phyloP scores from a whole-genome alignment of 64 coral and sea anemone species.

The Pocillopora damicornis region DNA sequence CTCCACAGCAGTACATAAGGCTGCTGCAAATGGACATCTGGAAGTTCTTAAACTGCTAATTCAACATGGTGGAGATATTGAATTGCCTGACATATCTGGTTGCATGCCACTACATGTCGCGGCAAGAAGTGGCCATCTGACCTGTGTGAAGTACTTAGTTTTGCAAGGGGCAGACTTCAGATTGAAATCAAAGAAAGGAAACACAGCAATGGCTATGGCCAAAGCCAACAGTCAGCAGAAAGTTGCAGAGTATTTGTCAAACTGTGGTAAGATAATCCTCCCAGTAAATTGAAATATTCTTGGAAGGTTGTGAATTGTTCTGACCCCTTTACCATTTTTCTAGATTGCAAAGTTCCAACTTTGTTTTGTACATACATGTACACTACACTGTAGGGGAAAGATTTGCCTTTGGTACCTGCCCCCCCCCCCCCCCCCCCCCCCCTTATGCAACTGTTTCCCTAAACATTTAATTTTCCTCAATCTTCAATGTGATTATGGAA shows the following conservation, averaged over 20 bases:
- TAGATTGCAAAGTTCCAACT: too few relatives aligned
- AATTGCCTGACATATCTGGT: slow-evolving; percentile 71
- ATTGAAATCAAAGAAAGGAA: slow-evolving; percentile 79
- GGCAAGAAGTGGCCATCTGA: slow-evolving; percentile 80
- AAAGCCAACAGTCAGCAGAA: slow-evolving; percentile 81
- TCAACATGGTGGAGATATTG: slow-evolving; percentile 73
- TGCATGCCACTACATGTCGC: slow-evolving; percentile 69
- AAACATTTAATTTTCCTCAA: too few relatives aligned
- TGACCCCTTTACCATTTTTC: too few relatives aligned
- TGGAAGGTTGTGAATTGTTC: too few relatives aligned
- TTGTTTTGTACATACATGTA: too few relatives aligned
- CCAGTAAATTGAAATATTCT: too few relatives aligned
- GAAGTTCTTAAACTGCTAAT: slow-evolving; percentile 71
- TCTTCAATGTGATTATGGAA: too few relatives aligned
- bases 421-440: too few relatives aligned
- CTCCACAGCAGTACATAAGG: slow-evolving; percentile 84
- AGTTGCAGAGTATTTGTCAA: slow-evolving; percentile 74
- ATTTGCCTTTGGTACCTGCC: too few relatives aligned
- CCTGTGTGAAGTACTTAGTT: slow-evolving; percentile 74
- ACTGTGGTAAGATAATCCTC: slow-evolving; percentile 59
- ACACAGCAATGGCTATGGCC: slow-evolving; percentile 73
- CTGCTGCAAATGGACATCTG: slow-evolving; percentile 83
- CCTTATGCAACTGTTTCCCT: too few relatives aligned
- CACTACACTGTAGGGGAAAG: too few relatives aligned
- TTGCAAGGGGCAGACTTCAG: slow-evolving; percentile 62